These are phyloP conservation scores for Lymantria dispar DNA, from an alignment of 2,888 invertebrate species.

Conservation along the genomic window DNA sequence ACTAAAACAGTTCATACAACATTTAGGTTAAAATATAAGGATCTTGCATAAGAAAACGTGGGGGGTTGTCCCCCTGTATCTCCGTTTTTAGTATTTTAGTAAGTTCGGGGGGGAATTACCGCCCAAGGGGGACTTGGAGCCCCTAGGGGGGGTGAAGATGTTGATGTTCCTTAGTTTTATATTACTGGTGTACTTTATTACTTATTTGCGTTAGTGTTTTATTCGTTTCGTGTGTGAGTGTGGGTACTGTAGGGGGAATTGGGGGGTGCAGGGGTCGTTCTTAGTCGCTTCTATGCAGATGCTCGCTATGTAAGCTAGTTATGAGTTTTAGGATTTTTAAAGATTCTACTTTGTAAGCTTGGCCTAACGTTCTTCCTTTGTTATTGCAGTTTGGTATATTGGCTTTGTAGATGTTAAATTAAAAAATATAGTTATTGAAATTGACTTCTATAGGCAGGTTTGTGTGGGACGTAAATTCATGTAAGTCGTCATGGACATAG, in stretches of 20 bases:
- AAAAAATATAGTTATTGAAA: too few species aligned
- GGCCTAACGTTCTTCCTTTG: not conserved
- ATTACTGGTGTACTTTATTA: slow-evolving; percentile 81
- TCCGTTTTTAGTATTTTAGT: slow-evolving; percentile 83
- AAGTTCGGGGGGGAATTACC: slow-evolving; percentile 79
- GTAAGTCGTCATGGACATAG: too few species aligned
- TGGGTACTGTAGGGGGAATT: slow-evolving; percentile 42
- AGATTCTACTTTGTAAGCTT: not conserved
- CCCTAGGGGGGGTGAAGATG: slow-evolving; percentile 63
- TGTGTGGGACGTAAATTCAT: too few species aligned
- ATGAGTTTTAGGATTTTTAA: slow-evolving; percentile 26
- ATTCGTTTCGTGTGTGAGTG: slow-evolving; percentile 52
- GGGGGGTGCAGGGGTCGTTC: slow-evolving; percentile 37
- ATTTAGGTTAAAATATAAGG: slow-evolving; percentile 82
- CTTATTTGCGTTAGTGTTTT: slow-evolving; percentile 72
- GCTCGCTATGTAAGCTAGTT: slow-evolving; percentile 49
- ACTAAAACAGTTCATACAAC: slow-evolving; percentile 47
- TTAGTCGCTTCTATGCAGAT: slow-evolving; percentile 71
- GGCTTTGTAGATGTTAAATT: too few species aligned
- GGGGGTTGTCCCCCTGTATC: slow-evolving; percentile 72
- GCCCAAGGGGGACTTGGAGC: slow-evolving; percentile 40
- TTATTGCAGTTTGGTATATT: not conserved
- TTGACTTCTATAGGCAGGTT: too few species aligned
- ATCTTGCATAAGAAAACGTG: slow-evolving; percentile 81
- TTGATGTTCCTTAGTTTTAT: slow-evolving; percentile 83